Evolutionary conservation across 2,888 invertebrate species (phyloP), one percentile per base, ranked within the genome.

Genomic region (Aphidoletes aphidimyza): DNA sequence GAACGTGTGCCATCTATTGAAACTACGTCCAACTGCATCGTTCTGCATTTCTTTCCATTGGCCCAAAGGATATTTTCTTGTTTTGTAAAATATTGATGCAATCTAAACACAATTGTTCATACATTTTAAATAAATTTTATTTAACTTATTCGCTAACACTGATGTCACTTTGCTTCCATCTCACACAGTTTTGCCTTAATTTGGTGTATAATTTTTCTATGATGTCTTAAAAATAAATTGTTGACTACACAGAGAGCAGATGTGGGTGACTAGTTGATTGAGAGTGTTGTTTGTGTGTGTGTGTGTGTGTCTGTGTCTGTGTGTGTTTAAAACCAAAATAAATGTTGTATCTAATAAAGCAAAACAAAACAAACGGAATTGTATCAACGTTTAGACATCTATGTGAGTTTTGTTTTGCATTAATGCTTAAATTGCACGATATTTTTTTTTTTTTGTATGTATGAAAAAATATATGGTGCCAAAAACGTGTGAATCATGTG

Each of bases 111-210:
- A 54, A 22, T 69, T 69, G 3, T 2, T 69, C 30, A 30, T 69
- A 69, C 69, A 69, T 69, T 69, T 69, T 69, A 69, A 69, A 69
- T 69, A 30, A 69, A 69, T 69, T n/a, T 69, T 69, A 69, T 69
- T 69, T 69, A 30, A 69, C 69, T 69, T 69, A 69, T 69, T 54
- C 30, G 30, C 69, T 69, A 69, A 69, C 69, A 69, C 69, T 69
- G 69, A 69, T 30, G 30, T 69, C 69, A 69, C 69, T 69, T 69
- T 30, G 3, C 69, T 69, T 26, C 14, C 30, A 69, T 69, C 14
- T 69, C 14, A 2, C 69, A 69, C 30, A 69, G 2, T 19, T 9
- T 69, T 69, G 69, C 69, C 69, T 30, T 69, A 69, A 69, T 30
- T 69, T 30, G 69, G 69, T 69, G 69, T 69, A 69, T 69, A 69